Evolutionary conservation across 2,888 invertebrate species (phyloP), one percentile per base, ranked within the genome.

Genomic region (Xanthia icteritia): DNA sequence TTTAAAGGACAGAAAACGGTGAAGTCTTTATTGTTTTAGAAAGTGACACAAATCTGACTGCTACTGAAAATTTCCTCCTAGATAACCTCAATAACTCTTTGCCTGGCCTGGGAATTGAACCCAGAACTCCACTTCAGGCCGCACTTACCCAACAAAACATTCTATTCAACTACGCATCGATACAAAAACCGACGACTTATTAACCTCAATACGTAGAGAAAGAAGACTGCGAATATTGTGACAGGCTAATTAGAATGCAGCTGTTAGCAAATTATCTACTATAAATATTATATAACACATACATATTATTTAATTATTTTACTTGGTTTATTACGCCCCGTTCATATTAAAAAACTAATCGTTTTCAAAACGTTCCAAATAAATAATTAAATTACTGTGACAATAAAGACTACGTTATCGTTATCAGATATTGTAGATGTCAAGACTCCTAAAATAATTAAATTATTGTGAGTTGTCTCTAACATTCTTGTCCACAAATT

Each of bases 151-250:
- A 48, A 70, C 17, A 15, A 31, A 20, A 5, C n/a, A 9, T 17
- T 36, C 1, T 23, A 64, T 27, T 39, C 45, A 45, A 42, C 31
- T 56, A 20, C 69, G 17, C 15, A 27, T 54, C 23, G 17, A 27
- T 36, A 56, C 27, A 45, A 77, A 20, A 72, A 60, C 31, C 17
- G 17, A 23, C 17, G 13, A n/a, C 27, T 20, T 78, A 65, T 20
- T 78, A 65, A 78, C 72, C 72, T 72, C 77, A 64, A 69, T 63
- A 54, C 36, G 8, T 0, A 39, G 27, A 27, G 13, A 63, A 48
- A 63, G 17, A 31, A 23, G 58, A 75, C 42, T 76, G 67, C 60
- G 31, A 68, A 76, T 61, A 54, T 70, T 63, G 42, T 65, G 17
- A 45, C 63, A 15, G 1, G 31, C 64, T 64, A 58, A 71, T 77